These are phyloP conservation scores for Chondrosia reniformis DNA, from an alignment of 37 sponge, comb jelly and placozoan species.

Conservation along the genomic window DNA sequence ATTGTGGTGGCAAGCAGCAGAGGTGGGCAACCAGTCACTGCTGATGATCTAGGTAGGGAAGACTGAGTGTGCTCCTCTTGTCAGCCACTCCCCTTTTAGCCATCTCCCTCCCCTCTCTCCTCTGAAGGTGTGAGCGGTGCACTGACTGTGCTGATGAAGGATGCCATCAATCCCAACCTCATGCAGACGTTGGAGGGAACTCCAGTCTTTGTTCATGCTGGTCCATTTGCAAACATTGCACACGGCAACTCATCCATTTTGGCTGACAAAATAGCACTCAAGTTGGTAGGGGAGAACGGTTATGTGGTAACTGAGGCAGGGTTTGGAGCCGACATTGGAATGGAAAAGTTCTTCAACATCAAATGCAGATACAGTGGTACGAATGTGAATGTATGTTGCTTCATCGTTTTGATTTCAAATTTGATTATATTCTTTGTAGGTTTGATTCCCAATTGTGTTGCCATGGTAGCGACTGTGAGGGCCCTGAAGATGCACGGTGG, in stretches of 20 bases:
- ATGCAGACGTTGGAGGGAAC: constrained; percentile 98
- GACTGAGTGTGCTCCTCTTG: neutral
- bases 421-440: constrained; percentile 39
- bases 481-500: constrained; percentile 99
- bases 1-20: constrained; percentile 71
- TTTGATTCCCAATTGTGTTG: constrained; percentile 89
- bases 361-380: constrained; percentile 97
- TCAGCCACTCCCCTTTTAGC: neutral
- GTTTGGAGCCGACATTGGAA: constrained; percentile 98
- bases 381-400: neutral
- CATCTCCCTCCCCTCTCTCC: neutral
- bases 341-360: constrained; percentile 99
- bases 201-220: constrained; percentile 98
- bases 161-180: constrained; percentile 93
- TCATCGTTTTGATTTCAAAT: neutral
- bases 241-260: constrained; percentile 99
- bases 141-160: constrained; percentile 92
- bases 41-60: constrained; percentile 79
- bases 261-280: constrained; percentile 92
- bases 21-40: constrained; percentile 75
- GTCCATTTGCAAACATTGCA: constrained; percentile 99
- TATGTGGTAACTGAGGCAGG: constrained; percentile 98
- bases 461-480: constrained; percentile 88
- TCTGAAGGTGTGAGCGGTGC: constrained; percentile 79
- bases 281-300: constrained; percentile 90